Evolutionary conservation across 2,797 vertebrate genomes (phyloP), one percentile per base, ranked within the genome.

Genomic region (Megalops cyprinoides): DNA sequence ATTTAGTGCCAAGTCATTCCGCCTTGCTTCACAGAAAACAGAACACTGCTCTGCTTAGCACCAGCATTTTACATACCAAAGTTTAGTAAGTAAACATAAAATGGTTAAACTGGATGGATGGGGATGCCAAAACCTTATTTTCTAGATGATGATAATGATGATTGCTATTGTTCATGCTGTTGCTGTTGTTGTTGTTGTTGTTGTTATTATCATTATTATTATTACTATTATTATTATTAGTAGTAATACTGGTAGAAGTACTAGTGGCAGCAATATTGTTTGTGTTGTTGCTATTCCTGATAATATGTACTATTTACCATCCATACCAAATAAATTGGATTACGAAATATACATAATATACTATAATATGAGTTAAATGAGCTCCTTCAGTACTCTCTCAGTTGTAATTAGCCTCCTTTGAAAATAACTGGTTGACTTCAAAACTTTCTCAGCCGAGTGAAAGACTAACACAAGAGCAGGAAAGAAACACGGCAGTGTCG

Each of bases 401-500:
- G 12, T n/a, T 53, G 37, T 42, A 71, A 71, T 71, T 71, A 71
- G 67, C 67, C 67, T 42, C 37, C 7, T 42, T 71, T 71, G 67
- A 53, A 74, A 48, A 31, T 49, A 12, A 51, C 46, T 75, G 23
- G 28, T 34, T 75, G 44, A 75, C 44, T 49, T 23, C 46, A 2
- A 28, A 20, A 71, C 8, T 71, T 71, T 71, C 67, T 44, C 18
- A 42, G 37, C 67, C 44, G 23, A 34, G 12, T 75, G 73, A 75
- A 75, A 51, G 46, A 51, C 44, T 34, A 28, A n/a, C 28, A 37
- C 48, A n/a, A 76, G 31, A 53, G 49, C 31, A 82, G 81, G 34
- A 78, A 62, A 62, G n/a, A 62, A 85, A 90, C 85, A 82, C 77
- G 84, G 84, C 80, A 90, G 90, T 89, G 89, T 93, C 90, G 91